phyloP scores from a whole-genome alignment of 2,888 invertebrate genomes.

The Muschampia staudingeri region DNA sequence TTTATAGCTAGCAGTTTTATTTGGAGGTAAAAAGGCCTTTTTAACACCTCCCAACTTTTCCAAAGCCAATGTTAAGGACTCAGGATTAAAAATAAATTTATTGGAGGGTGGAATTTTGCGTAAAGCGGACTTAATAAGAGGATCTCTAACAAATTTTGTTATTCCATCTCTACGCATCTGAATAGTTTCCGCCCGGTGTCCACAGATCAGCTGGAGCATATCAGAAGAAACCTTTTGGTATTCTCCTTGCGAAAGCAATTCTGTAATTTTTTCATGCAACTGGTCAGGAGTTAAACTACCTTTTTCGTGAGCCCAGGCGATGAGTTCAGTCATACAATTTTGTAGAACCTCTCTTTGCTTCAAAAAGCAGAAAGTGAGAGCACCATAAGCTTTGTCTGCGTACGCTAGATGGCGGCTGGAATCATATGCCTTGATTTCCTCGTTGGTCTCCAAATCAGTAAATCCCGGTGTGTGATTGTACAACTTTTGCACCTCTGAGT shows the following conservation, averaged over 20 bases:
- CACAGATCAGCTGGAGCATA: slow-evolving; percentile 31
- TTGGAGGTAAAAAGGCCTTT: slow-evolving; percentile 14
- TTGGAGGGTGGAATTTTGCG: slow-evolving; percentile 27
- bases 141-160: slow-evolving; percentile 1
- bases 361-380: neutral
- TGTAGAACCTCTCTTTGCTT: slow-evolving; percentile 44
- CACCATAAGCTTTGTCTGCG: slow-evolving; percentile 15
- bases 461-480: neutral
- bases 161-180: slow-evolving; percentile 33
- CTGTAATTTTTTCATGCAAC: neutral
- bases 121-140: slow-evolving; percentile 1
- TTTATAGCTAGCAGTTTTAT: neutral
- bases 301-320: slow-evolving; percentile 30
- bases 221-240: slow-evolving; percentile 17
- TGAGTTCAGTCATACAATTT: slow-evolving; percentile 43
- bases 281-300: neutral
- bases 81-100: slow-evolving; percentile 8
- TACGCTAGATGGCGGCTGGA: neutral
- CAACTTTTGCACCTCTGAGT: slow-evolving; percentile 4
- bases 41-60: slow-evolving; percentile 29
- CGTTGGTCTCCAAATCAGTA: neutral
- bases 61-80: slow-evolving; percentile 9
- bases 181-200: slow-evolving; percentile 30
- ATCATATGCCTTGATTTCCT: slow-evolving; percentile 11
- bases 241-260: slow-evolving; percentile 26